Evolutionary conservation across 2,797 vertebrate genomes (phyloP), one percentile per base, ranked within the genome.

Genomic region (Eulemur coronatus): DNA sequence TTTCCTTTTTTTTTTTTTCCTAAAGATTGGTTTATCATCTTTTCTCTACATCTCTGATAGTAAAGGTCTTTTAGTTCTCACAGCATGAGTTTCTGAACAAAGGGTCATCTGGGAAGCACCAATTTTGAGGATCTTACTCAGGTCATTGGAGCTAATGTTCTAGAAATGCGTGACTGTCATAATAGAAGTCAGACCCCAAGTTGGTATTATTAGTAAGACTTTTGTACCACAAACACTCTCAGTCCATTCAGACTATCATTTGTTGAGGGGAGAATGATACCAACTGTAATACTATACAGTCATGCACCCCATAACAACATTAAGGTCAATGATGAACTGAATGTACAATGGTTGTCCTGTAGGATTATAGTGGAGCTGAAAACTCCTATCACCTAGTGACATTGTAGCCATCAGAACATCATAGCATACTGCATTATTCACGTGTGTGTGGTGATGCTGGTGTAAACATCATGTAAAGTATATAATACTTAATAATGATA

Each of bases 51-150:
- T 82, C 43, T 75, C 28, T 81, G 33, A 85, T 63, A 95, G n/a
- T 87, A 92, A 94, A 91, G 8, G 50, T 81, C 48, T 94, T 91
- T 96, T 76, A 82, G 79, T 85, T 93, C 30, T 85, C 63, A 94
- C 41, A 61, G 75, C 18, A 17, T 85, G 69, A 46, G 50, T 70
- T 94, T 96, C 86, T 91, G 70, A 90, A 94, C 94, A 94, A 89
- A 89, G 18, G 48, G 35, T 94, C 69, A 84, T 69, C 59, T 70
- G 22, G 43, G 65, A 93, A 96, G 94, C n/a, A 65, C 50, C 30
- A 70, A 8, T 91, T 95, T 81, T 93, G 50, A 91, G 41, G 55
- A 30, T 86, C 50, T 89, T 88, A 46, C 63, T 95, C 10, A 72
- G 55, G 61, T 89, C 86, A 67, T 59, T 76, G 67, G 65, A 92